Evolutionary conservation across 2,797 vertebrate genomes (phyloP).

Genomic region (Gymnopithys bicolor): DNA sequence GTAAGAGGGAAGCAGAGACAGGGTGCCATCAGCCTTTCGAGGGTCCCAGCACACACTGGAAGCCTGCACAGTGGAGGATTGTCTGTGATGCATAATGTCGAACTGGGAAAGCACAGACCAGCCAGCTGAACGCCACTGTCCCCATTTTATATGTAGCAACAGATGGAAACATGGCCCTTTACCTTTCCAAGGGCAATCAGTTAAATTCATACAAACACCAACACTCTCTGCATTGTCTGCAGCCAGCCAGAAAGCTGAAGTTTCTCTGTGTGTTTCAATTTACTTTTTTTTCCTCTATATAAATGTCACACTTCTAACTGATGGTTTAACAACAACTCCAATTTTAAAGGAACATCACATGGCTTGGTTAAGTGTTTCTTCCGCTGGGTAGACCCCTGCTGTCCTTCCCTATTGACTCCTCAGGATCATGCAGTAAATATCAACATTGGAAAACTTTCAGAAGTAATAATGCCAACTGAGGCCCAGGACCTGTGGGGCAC

Average conservation of each 20-base stretch:
- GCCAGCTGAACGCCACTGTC: not conserved
- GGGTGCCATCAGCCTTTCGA: not conserved
- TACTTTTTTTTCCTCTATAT: not conserved
- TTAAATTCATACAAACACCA: not conserved
- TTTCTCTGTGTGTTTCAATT: not conserved
- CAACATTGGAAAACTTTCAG: conserved; percentile 9
- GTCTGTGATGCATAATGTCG: rapidly evolving
- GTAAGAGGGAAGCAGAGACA: not conserved
- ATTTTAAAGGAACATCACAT: not conserved
- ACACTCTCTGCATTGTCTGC: not conserved
- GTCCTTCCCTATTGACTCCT: not conserved
- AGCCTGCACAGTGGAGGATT: not conserved
- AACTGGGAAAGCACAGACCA: not conserved
- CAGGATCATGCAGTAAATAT: not conserved
- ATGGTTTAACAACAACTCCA: not conserved
- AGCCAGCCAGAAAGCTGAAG: not conserved
- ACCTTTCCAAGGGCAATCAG: not conserved
- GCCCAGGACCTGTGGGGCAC: not conserved
- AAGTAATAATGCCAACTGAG: not conserved
- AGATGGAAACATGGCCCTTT: not conserved
- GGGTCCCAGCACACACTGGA: not conserved
- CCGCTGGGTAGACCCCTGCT: not conserved
- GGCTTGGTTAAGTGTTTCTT: not conserved
- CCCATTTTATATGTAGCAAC: not conserved
- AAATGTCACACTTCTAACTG: not conserved